Evolutionary conservation across 1,140 invertebrate species (phyloP), one percentile per base, ranked within the genome.

Genomic region (Panulirus ornatus): DNA sequence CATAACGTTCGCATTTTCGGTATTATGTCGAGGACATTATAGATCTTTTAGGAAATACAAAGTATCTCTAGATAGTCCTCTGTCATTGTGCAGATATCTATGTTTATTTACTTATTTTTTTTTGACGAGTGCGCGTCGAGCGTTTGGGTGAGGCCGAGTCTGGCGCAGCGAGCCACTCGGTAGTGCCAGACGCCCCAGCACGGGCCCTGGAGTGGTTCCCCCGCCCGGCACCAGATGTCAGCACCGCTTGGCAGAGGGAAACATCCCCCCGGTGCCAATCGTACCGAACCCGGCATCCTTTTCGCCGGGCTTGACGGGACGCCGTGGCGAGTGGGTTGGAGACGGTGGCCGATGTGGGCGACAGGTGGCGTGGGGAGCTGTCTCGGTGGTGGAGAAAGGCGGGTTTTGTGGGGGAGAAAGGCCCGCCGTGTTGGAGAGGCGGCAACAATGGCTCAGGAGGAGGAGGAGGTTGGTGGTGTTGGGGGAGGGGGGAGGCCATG

Each of bases 211-310:
- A 30, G 36, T 70, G 42, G 81, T 84, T 84, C 81, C 22, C 30
- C 58, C 58, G 22, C 40, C 34, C 58, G 3, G 27, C 81, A 30
- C 81, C 40, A 84, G 81, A 84, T 66, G 81, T 38, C 81, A 84
- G 81, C 81, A 84, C 81, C 81, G 27, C 58, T 47, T 84, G 81
- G 81, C 81, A 84, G 27, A 84, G 81, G 36, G 70, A 84, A 84
- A 84, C 81, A 84, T 36, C 2, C 9, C 58, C 40, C 11, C 22
- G 58, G 36, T 84, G 81, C 54, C 81, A 71, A 27, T 27, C 42
- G n/a, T 84, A 19, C 54, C 16, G 54, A 14, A 14, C 22, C 54
- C 19, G 3, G 14, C 54, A 19, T 22, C 0, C 54, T 0, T 19
- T 58, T 22, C 54, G 11, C 9, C 2, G 27, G 63, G n/a, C 6